A percentile compares a stretch with the other conserved stretches of the same genome.
phyloP scores from a whole-genome alignment of 1,140 invertebrate species.

The Propsilocerus akamusi region DNA sequence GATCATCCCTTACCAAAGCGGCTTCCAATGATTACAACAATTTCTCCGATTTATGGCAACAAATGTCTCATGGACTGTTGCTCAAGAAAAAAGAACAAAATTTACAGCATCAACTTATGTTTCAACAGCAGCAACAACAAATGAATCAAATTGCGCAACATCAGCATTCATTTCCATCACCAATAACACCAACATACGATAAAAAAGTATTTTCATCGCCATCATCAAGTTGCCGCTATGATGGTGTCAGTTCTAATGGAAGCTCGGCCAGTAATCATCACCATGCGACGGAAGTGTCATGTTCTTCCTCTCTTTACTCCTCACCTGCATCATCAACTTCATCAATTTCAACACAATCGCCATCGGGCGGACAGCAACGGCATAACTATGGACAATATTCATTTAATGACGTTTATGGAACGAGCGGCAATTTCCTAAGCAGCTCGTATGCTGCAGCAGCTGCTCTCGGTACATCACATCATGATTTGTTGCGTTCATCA shows the following conservation, averaged over 20 bases:
- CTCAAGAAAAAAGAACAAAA: conserved; percentile 11
- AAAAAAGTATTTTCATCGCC: conserved; percentile 11
- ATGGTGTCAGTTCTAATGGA: conserved; percentile 11
- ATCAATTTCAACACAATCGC: background rate
- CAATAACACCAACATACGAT: conserved; percentile 8
- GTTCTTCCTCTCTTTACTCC: background rate
- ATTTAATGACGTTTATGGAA: background rate
- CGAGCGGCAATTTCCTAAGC: conserved; percentile 6
- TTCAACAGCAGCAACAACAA: conserved; percentile 7
- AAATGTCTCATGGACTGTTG: conserved; percentile 6
- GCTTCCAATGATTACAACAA: background rate
- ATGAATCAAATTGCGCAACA: conserved; percentile 7
- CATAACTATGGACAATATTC: background rate
- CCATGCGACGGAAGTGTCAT: conserved; percentile 1
- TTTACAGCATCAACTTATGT: conserved; percentile 12
- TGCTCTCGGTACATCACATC: conserved; percentile 9
- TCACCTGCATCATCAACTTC: conserved; percentile 7
- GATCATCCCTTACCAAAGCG: conserved; percentile 6
- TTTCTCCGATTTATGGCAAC: background rate
- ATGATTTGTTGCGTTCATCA: background rate
- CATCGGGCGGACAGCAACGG: background rate
- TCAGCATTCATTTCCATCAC: conserved; percentile 8
- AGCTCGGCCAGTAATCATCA: background rate
- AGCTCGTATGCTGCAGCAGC: background rate
- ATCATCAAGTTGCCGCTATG: conserved; percentile 10